These are phyloP conservation scores for Macrochelys suwanniensis DNA, from an alignment of 2,797 vertebrate genomes.

Conservation along the genomic window DNA sequence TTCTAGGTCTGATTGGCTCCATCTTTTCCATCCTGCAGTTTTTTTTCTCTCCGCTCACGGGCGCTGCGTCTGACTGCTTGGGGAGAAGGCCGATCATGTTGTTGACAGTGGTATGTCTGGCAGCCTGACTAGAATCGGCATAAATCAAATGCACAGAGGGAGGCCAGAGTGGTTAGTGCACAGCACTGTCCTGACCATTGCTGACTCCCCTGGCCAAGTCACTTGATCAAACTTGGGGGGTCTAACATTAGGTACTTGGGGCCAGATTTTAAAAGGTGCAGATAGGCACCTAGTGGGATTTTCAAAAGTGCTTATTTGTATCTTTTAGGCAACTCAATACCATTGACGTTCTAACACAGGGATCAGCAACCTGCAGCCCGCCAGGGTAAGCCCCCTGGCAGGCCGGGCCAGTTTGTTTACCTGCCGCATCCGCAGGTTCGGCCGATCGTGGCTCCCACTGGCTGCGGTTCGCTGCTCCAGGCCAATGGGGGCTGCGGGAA, in stretches of 20 bases:
- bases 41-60: slow-evolving; percentile 89
- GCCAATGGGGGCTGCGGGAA: no score
- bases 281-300: background rate
- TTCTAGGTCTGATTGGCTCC: slow-evolving; percentile 93
- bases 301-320: background rate
- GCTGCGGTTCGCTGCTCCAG: no score
- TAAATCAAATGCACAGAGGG: background rate
- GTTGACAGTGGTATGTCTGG: slow-evolving; percentile 87
- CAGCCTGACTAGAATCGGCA: background rate
- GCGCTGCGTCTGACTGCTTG: slow-evolving; percentile 90
- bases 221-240: background rate
- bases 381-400: no score
- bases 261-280: background rate
- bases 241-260: background rate
- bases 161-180: background rate
- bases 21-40: slow-evolving; percentile 96
- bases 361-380: no score
- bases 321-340: background rate
- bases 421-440: no score
- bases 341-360: background rate
- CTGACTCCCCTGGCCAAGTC: background rate
- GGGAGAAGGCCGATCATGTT: slow-evolving; percentile 92
- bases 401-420: no score
- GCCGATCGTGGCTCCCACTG: no score
- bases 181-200: background rate